A percentile compares a stretch with the other conserved stretches of the same genome.
These are phyloP conservation scores for Philaenus spumarius DNA, from an alignment of 1,140 invertebrate species.

Conservation along the genomic window DNA sequence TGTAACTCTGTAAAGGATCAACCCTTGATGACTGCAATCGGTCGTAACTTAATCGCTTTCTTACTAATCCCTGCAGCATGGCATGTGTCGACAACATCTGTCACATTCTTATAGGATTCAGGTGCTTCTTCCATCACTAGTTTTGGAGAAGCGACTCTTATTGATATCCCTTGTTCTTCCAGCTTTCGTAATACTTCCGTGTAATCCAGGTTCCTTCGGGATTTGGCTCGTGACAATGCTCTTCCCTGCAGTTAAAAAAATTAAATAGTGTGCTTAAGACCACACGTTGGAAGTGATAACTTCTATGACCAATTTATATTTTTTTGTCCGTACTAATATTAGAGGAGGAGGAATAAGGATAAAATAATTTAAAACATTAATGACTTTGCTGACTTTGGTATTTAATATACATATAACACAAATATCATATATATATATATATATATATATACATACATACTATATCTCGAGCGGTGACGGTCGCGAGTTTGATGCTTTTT, in stretches of 20 bases:
- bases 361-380: too few species aligned
- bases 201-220: conserved; percentile 92
- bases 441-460: too few species aligned
- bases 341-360: too few species aligned
- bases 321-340: too few species aligned
- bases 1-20: conserved; percentile 39
- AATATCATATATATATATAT: too few species aligned
- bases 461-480: too few species aligned
- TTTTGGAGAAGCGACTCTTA: conserved; percentile 97
- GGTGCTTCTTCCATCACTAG: conserved; percentile 99
- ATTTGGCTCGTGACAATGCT: conserved; percentile 94
- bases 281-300: too few species aligned
- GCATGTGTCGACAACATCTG: conserved; percentile 98
- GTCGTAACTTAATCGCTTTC: conserved; percentile 94
- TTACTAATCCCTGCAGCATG: conserved; percentile 96
- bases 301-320: too few species aligned
- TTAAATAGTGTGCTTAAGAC: too few species aligned
- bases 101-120: conserved; percentile 99
- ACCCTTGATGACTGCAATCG: conserved; percentile 99
- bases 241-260: conserved; percentile 63
- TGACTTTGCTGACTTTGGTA: too few species aligned
- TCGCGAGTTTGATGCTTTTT: too few species aligned
- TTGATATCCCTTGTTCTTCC: conserved; percentile 89
- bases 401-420: too few species aligned
- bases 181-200: conserved; percentile 72